A percentile compares a stretch with the other conserved stretches of the same genome.
phyloP scores from a whole-genome alignment of 2,888 invertebrate species.

The Monopis laevigella region DNA sequence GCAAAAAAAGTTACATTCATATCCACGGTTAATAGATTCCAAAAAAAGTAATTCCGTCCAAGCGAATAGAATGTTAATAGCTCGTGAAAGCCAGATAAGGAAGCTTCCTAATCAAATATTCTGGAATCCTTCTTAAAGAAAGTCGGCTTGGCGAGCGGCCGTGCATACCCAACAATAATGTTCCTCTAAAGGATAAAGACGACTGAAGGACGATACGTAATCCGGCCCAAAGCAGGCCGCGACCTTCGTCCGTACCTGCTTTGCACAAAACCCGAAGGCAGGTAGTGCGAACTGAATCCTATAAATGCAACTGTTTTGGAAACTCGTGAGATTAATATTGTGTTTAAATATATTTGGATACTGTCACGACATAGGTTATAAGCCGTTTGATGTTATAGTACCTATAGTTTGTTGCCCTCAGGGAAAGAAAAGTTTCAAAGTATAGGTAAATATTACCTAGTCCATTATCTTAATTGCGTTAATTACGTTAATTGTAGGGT shows the following conservation, averaged over 20 bases:
- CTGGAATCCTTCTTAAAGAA: constrained; percentile 48
- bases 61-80: constrained; percentile 43
- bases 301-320: too few species aligned
- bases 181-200: constrained; percentile 51
- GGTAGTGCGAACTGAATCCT: too few species aligned
- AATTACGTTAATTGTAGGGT: too few species aligned
- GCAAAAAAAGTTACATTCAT: too few species aligned
- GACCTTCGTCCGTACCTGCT: constrained; percentile 27
- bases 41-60: constrained; percentile 20
- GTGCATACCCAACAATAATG: constrained; percentile 56
- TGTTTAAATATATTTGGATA: too few species aligned
- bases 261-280: constrained; percentile 8
- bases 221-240: constrained; percentile 37
- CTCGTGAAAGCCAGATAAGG: constrained; percentile 47
- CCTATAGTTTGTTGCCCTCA: too few species aligned
- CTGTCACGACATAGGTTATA: too few species aligned
- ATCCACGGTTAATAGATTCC: constrained; percentile 5
- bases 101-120: constrained; percentile 56
- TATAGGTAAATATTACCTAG: too few species aligned
- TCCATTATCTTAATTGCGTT: too few species aligned
- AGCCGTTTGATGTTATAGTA: too few species aligned
- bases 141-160: constrained; percentile 31
- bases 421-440: too few species aligned
- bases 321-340: too few species aligned
- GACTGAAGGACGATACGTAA: constrained; percentile 48